These are phyloP conservation scores for Rattus norvegicus DNA, from an alignment of 2,113 vertebrate genomes.

Conservation along the genomic window GRCr8 NC_086026.1:114783001-114783500, in stretches of 20 bases:
- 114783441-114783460: slow-evolving; percentile 83
- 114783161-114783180: background rate
- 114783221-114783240: background rate
- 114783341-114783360: background rate
- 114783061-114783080: background rate
- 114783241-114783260: background rate
- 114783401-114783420: background rate
- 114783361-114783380: background rate
- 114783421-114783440: background rate
- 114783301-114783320: background rate
- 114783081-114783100: background rate
- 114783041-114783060: background rate
- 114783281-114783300: background rate
- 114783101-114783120: background rate
- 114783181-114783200: slow-evolving; percentile 1
- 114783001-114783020: background rate
- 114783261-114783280: background rate
- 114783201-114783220: background rate
- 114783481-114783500: slow-evolving; percentile 85
- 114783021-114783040: background rate
- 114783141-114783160: background rate
- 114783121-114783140: slow-evolving; percentile 1
- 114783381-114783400: background rate
- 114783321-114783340: background rate
- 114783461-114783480: slow-evolving; percentile 83